A percentile compares a stretch with the other conserved stretches of the same genome.
Conservation (phyloP, 2,888 invertebrate genomes). For the Drosophila barbarae region DNA sequence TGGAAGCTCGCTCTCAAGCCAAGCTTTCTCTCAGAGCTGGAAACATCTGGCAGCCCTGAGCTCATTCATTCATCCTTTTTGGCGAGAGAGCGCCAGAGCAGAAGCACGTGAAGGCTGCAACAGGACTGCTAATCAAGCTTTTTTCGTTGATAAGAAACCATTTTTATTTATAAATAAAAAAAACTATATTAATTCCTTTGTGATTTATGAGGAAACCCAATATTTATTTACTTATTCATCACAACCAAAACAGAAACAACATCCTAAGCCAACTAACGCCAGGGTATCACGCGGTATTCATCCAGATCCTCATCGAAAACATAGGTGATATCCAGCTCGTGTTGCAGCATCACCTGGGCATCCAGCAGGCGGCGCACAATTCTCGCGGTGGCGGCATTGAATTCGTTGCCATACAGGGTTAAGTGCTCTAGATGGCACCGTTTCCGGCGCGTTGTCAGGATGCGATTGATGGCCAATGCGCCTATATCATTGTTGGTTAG, state of each 20-base stretch:
- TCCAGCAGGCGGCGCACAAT: slow-evolving; percentile 69
- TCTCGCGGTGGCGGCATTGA: slow-evolving; percentile 55
- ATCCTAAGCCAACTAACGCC: slow-evolving; percentile 33
- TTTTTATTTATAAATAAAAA: background rate
- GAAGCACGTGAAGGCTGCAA: slow-evolving; percentile 17
- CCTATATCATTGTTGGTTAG: slow-evolving; percentile 72
- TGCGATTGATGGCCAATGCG: slow-evolving; percentile 55
- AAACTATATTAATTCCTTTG: background rate
- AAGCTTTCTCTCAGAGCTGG: slow-evolving; percentile 1
- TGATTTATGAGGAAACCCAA: background rate
- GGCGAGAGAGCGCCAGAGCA: slow-evolving; percentile 5
- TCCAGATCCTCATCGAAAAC: slow-evolving; percentile 65
- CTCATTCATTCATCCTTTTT: slow-evolving; percentile 59
- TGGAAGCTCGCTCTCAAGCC: slow-evolving; percentile 14
- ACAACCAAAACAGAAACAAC: background rate
- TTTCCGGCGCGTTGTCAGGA: slow-evolving; percentile 74
- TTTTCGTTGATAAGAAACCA: background rate
- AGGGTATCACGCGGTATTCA: slow-evolving; percentile 72
- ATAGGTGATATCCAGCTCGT: slow-evolving; percentile 61
- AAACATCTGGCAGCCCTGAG: slow-evolving; percentile 53
- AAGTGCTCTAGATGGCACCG: slow-evolving; percentile 59
- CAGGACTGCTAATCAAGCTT: slow-evolving; percentile 1
- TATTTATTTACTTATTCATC: background rate
- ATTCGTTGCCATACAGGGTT: slow-evolving; percentile 72
- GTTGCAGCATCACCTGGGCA: slow-evolving; percentile 61